Base-by-base conservation (phyloP, 2,888 invertebrate genomes). In the Bellardia pandia region DNA sequence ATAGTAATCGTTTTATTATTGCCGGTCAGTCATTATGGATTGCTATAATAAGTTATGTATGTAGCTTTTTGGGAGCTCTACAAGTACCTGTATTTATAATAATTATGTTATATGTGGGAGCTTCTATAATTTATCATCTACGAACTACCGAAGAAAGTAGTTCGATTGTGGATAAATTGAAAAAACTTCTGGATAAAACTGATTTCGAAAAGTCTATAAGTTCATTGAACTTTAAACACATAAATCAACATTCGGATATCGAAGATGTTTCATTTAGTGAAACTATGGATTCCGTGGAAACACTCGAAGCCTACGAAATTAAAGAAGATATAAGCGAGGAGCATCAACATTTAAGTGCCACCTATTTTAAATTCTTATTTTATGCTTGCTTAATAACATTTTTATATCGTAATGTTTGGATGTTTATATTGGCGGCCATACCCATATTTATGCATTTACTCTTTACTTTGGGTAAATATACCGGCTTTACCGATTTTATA, bases 361-460 rank as follows among this genome's bases (percentile, higher is more conserved):
- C 95, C 58, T 97, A 97, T 91, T 96, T 97, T 90, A 97, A 96
- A 90, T 95, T 96, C 5, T 93, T 98, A 13, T 94, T 98, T 89
- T 98, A 97, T 94, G 96, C 96, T 2, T 98, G 98, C 90, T 94
- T 96, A 8, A 95, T 96, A 76, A 97, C 98, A 94, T 94, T 98
- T 45, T 94, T 98, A 16, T 98, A 98, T 96, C 97, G 97, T 90
- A 96, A 98, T 91, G 95, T 97, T 75, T 97, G 98, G 97, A 94
- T 98, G 83, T 93, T 97, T 88, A 96, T 96, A 8, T 95, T 98
- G 37, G 94, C 97, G 75, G 95, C 97, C 1, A 94, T 98, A 89
- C 98, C 98, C 8, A 94, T 98, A 6, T 86, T 91, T 4, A 86
- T 93, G 48, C 93, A 93, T 89, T 87, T 93, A 45, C 83, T 93